These are phyloP conservation scores for Agelastica alni DNA, from an alignment of 2,888 invertebrate species.

Conservation along the genomic window DNA sequence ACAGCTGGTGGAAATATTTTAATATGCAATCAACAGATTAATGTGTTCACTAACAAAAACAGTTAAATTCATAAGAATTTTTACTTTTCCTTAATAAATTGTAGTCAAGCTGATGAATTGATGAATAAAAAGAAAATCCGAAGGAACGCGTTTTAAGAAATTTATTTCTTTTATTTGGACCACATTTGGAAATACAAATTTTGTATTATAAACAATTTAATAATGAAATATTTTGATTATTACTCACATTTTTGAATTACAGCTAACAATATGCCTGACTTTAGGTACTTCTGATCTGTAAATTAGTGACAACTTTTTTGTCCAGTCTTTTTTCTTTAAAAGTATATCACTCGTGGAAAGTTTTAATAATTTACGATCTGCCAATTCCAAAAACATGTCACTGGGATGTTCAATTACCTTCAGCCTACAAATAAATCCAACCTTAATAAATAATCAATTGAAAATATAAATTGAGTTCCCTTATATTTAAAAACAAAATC, in stretches of 20 bases:
- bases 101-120: too few species aligned
- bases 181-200: neutral
- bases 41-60: too few species aligned
- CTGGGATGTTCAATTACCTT: conserved; percentile 85
- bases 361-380: conserved; percentile 84
- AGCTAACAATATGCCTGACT: conserved; percentile 46
- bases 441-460: conserved; percentile 2
- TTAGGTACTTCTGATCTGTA: conserved; percentile 49
- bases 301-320: conserved; percentile 60
- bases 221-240: too few species aligned
- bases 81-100: too few species aligned
- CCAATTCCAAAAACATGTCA: conserved; percentile 86
- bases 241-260: conserved; percentile 42
- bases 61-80: too few species aligned
- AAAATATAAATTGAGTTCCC: conserved; percentile 8
- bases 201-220: too few species aligned
- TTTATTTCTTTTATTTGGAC: too few species aligned
- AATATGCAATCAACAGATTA: too few species aligned
- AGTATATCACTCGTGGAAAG: conserved; percentile 76
- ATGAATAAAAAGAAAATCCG: too few species aligned
- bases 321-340: conserved; percentile 79
- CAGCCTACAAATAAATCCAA: conserved; percentile 59
- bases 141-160: too few species aligned
- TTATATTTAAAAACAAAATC: too few species aligned
- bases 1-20: too few species aligned